A percentile compares a stretch with the other conserved stretches of the same genome.
Evolutionary conservation across 2,888 invertebrate genomes (phyloP).

Genomic region (Imbricaverruca yamaguchii): DNA sequence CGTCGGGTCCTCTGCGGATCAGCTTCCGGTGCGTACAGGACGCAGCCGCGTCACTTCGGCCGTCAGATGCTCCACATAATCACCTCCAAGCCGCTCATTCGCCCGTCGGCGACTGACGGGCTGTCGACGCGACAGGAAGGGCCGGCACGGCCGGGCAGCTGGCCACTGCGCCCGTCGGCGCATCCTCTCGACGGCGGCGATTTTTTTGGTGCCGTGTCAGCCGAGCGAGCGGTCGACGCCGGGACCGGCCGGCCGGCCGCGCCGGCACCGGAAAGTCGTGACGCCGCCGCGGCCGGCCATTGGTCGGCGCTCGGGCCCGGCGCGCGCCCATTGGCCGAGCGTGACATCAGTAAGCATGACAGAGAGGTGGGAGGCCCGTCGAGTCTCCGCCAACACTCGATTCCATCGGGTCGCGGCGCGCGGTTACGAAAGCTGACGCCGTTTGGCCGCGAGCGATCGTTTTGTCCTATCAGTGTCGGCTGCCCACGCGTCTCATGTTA

Average conservation of each 20-base stretch:
- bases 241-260: not conserved
- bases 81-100: not conserved
- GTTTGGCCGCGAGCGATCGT: not conserved
- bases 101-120: not conserved
- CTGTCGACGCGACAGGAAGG: not conserved
- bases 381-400: slow-evolving; percentile 5
- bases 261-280: not conserved
- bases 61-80: not conserved
- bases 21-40: too few relatives aligned
- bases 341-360: slow-evolving; percentile 22
- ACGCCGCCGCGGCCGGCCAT: not conserved
- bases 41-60: too few relatives aligned
- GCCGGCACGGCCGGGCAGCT: not conserved
- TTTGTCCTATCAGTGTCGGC: slow-evolving; percentile 1
- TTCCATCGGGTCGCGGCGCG: not conserved
- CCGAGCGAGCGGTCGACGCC: not conserved
- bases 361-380: slow-evolving; percentile 21
- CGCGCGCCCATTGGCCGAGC: slow-evolving; percentile 20
- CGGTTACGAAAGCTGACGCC: not conserved
- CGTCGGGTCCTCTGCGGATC: too few relatives aligned
- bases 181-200: not conserved
- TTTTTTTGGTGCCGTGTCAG: not conserved
- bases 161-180: not conserved
- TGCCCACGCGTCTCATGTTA: slow-evolving; percentile 17
- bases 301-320: slow-evolving; percentile 13